A percentile compares a stretch with the other conserved stretches of the same genome.
Conservation (phyloP, 2,113 vertebrate species). For the Triplophysa siluroides region DNA sequence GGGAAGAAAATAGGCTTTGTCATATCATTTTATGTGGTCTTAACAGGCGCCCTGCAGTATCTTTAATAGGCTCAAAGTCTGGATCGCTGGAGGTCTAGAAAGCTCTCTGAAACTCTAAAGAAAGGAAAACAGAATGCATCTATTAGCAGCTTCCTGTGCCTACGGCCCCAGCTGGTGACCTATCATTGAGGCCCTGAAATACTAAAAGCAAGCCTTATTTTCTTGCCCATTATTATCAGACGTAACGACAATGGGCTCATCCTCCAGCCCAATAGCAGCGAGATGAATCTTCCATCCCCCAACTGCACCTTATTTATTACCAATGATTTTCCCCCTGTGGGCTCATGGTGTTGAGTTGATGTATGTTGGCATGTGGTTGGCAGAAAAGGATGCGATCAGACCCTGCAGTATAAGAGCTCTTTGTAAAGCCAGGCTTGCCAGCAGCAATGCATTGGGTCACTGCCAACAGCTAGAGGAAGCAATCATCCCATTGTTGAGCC, state of each 20-base stretch:
- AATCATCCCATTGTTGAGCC: constrained; percentile 22
- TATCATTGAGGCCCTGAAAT: background rate
- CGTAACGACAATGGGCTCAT: constrained; percentile 47
- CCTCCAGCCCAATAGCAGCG: background rate
- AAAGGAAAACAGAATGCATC: constrained; percentile 46
- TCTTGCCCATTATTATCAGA: constrained; percentile 31
- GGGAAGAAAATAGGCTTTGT: background rate
- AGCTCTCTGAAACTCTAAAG: constrained; percentile 10
- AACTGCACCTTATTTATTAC: constrained; percentile 8
- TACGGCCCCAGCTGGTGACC: constrained; percentile 44
- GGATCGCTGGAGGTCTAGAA: background rate
- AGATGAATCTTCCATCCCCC: constrained; percentile 37
- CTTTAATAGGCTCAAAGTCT: too few species aligned
- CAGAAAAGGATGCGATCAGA: constrained; percentile 33
- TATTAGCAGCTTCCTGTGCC: constrained; percentile 33
- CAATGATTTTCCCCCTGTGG: constrained; percentile 30
- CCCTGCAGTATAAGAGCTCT: constrained; percentile 21
- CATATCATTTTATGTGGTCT: background rate
- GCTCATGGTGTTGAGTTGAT: constrained; percentile 19
- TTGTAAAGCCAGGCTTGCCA: constrained; percentile 39
- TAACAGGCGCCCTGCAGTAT: background rate
- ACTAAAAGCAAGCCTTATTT: constrained; percentile 45
- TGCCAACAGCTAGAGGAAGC: constrained; percentile 44
- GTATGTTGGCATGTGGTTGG: constrained; percentile 45
- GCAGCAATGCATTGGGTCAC: constrained; percentile 28